A percentile compares a stretch with the other conserved stretches of the same genome.
phyloP scores from a whole-genome alignment of 2,113 vertebrate species.

The Saccopteryx bilineata region DNA sequence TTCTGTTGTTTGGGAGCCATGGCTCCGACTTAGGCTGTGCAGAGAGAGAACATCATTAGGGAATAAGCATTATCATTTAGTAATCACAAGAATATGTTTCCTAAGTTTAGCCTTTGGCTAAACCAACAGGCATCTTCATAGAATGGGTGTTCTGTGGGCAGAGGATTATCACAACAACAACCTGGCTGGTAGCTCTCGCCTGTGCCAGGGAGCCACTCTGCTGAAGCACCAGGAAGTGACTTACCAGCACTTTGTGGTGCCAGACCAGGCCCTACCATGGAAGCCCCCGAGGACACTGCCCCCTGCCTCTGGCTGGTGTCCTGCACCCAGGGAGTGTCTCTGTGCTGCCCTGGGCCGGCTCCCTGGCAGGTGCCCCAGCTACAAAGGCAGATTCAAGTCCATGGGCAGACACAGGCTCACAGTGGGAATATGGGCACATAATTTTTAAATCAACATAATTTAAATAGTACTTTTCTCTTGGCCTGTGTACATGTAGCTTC shows the following conservation, averaged over 20 bases:
- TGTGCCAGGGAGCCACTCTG: neutral
- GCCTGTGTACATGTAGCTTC: neutral
- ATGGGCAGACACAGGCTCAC: neutral
- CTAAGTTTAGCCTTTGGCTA: neutral
- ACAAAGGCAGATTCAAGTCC: neutral
- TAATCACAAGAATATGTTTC: constrained; percentile 11
- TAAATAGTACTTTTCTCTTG: neutral
- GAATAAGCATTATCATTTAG: neutral
- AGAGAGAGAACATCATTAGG: constrained; percentile 25
- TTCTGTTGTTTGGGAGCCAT: constrained; percentile 83
- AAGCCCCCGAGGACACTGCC: neutral
- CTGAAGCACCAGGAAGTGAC: neutral
- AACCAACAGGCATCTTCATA: neutral
- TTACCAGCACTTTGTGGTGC: neutral
- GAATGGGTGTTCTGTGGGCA: neutral
- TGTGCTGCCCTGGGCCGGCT: neutral
- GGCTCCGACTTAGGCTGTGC: constrained; percentile 70
- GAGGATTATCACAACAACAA: neutral
- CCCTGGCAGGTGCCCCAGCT: neutral
- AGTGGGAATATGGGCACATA: neutral
- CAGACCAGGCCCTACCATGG: neutral
- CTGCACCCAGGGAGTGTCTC: neutral
- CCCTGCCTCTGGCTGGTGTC: accelerated
- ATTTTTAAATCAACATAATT: neutral
- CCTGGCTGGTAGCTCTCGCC: neutral